phyloP scores from a whole-genome alignment of 2,113 vertebrate species.

The Urocynchramus pylzowi region DNA sequence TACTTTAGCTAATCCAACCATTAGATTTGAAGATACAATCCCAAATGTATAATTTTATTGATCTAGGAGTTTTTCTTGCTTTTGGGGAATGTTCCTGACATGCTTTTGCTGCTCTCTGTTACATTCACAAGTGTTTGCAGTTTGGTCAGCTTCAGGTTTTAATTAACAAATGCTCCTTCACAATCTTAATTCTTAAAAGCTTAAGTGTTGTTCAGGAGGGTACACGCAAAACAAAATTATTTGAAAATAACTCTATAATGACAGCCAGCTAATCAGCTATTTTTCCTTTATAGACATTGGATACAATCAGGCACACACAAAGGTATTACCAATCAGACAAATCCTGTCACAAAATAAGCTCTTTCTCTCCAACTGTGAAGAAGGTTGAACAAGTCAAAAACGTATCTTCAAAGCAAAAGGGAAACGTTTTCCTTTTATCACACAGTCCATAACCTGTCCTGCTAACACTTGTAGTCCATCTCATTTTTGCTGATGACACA shows the following conservation, averaged over 20 bases:
- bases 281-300: neutral
- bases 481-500: neutral
- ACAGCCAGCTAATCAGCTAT: neutral
- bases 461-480: neutral
- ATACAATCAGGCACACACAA: neutral
- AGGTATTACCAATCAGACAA: accelerated
- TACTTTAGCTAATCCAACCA: neutral
- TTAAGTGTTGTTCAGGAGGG: neutral
- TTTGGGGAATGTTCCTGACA: neutral
- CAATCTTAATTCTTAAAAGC: neutral
- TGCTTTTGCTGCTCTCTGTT: neutral
- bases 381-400: neutral
- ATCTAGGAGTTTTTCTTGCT: neutral
- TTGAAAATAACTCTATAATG: neutral
- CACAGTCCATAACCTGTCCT: neutral
- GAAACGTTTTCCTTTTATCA: neutral
- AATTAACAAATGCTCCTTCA: neutral
- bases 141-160: neutral
- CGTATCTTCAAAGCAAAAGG: neutral
- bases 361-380: neutral
- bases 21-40: neutral
- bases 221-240: neutral
- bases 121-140: neutral
- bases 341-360: neutral
- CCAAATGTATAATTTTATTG: neutral